phyloP scores from a whole-genome alignment of 2,797 vertebrate genomes.

The Orientallactaga sibirica region DNA sequence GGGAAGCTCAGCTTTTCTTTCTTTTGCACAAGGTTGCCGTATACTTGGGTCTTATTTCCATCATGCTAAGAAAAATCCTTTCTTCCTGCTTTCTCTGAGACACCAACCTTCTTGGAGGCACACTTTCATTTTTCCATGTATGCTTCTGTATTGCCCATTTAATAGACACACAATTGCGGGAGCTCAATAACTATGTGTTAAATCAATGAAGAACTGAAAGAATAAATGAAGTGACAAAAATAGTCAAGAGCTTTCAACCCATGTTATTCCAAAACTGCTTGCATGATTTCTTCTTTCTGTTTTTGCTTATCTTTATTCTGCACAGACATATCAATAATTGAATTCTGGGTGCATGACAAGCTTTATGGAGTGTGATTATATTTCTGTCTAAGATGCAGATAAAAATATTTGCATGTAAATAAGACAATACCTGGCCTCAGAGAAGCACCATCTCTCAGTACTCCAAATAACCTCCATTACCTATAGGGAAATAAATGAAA shows the following conservation, averaged over 20 bases:
- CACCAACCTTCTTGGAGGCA: neutral
- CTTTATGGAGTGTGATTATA: conserved; percentile 43
- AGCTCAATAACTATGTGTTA: conserved; percentile 15
- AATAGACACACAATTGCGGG: neutral
- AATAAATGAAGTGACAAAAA: conserved; percentile 15
- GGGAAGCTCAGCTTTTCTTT: neutral
- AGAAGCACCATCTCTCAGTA: conserved; percentile 18
- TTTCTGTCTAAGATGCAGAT: conserved; percentile 66
- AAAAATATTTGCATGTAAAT: conserved; percentile 75
- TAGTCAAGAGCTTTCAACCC: neutral
- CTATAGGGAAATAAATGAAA: conserved; percentile 71
- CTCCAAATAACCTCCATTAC: conserved; percentile 66
- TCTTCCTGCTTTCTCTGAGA: neutral
- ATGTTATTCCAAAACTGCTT: neutral
- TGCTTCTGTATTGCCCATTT: neutral
- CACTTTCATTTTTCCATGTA: neutral
- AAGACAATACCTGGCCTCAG: conserved; percentile 49
- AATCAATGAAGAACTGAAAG: conserved; percentile 31
- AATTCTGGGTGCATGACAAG: conserved; percentile 43
- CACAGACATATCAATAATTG: conserved; percentile 64
- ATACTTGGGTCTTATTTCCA: neutral
- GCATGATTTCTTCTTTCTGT: neutral
- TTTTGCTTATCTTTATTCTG: conserved; percentile 57
- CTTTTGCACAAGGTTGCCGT: neutral
- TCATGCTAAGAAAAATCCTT: neutral